Conservation (phyloP, 2,888 invertebrate species). For the Dione vanillae region DNA sequence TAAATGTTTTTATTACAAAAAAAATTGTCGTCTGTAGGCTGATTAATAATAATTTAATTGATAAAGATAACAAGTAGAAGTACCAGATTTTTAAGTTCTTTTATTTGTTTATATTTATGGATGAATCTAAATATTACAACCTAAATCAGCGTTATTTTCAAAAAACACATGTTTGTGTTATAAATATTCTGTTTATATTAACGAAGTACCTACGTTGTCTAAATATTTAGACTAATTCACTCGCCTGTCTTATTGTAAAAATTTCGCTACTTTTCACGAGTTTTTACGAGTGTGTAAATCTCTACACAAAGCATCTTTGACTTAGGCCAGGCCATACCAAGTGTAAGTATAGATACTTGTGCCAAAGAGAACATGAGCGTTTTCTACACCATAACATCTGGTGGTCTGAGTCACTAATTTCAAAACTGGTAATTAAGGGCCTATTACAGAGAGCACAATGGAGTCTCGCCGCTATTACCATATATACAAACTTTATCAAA, state of each 20-base stretch:
- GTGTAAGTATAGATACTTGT: too few species aligned
- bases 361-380: conserved; percentile 3
- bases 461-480: conserved; percentile 23
- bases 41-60: too few species aligned
- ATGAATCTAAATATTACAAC: conserved; percentile 19
- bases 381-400: conserved; percentile 35
- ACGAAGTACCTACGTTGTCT: not conserved
- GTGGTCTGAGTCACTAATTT: conserved; percentile 35
- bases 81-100: too few species aligned
- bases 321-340: too few species aligned
- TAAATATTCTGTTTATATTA: conserved; percentile 1
- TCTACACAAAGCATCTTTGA: too few species aligned
- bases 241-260: not conserved
- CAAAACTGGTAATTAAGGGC: conserved; percentile 35
- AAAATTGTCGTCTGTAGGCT: too few species aligned
- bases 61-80: too few species aligned
- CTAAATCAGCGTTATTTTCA: not conserved
- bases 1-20: too few species aligned
- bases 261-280: not conserved
- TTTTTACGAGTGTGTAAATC: too few species aligned
- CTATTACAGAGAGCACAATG: conserved; percentile 37
- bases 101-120: conserved; percentile 38
- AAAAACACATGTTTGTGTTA: conserved; percentile 13
- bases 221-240: not conserved
- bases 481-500: conserved; percentile 37